Conservation (phyloP, 2,888 invertebrate species). For the Synanthedon tipuliformis region DNA sequence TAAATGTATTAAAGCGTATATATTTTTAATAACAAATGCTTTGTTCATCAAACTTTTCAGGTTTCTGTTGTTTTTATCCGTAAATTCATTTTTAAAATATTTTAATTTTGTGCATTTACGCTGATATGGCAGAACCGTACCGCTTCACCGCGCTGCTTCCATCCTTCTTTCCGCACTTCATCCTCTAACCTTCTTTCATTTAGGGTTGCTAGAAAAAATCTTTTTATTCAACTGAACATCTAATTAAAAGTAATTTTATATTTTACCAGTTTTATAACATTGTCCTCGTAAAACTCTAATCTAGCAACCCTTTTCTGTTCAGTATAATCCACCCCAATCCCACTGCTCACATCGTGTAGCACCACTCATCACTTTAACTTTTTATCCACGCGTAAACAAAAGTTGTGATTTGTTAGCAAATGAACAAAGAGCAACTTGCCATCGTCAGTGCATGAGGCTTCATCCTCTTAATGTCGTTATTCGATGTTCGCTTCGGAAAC, state of each 20-base stretch:
- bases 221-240: too few relatives aligned
- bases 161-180: slow-evolving; percentile 32
- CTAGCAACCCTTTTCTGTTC: background rate
- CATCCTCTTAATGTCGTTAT: slow-evolving; percentile 35
- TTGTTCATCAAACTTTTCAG: too few relatives aligned
- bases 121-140: slow-evolving; percentile 34
- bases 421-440: slow-evolving; percentile 13
- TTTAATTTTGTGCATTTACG: background rate
- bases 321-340: background rate
- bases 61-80: too few relatives aligned
- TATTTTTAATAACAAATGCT: too few relatives aligned
- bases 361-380: slow-evolving; percentile 51
- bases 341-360: slow-evolving; percentile 27
- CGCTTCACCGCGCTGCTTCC: slow-evolving; percentile 56
- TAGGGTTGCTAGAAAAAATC: background rate
- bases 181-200: slow-evolving; percentile 10
- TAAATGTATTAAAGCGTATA: too few relatives aligned
- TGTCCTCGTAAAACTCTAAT: background rate
- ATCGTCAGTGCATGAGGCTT: slow-evolving; percentile 57
- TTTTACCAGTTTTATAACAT: too few relatives aligned
- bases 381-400: slow-evolving; percentile 19
- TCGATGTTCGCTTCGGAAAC: slow-evolving; percentile 30
- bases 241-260: too few relatives aligned
- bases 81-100: background rate
- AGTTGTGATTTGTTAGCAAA: slow-evolving; percentile 23